These are phyloP conservation scores for Parauchenoglanis punctatus DNA, from an alignment of 2,797 vertebrate species.

Conservation along the genomic window DNA sequence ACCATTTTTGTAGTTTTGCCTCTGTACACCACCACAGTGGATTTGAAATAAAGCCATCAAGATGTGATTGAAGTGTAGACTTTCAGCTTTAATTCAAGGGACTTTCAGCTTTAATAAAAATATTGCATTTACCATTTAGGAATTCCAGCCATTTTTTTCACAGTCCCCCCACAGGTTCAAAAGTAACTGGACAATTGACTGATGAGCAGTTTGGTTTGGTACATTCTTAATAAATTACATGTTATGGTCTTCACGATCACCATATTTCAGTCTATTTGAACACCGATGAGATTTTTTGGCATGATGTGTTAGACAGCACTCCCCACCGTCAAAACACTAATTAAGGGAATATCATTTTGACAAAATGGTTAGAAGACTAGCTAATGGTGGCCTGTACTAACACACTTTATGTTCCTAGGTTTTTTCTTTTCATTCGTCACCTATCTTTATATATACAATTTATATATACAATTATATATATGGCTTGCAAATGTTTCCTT, in stretches of 20 bases:
- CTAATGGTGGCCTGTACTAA: neutral
- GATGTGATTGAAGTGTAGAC: no score
- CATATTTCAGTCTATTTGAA: neutral
- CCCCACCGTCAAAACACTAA: neutral
- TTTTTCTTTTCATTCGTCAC: neutral
- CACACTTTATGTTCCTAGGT: neutral
- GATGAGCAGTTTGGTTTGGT: neutral
- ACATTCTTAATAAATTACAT: neutral
- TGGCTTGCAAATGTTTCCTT: neutral
- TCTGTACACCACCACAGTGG: no score
- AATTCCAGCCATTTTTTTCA: no score
- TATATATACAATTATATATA: neutral
- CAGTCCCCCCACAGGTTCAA: no score
- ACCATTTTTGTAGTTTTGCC: no score
- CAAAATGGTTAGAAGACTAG: neutral
- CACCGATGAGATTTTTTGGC: neutral
- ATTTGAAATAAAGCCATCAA: no score
- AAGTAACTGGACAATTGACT: no score
- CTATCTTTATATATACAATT: neutral
- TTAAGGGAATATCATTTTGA: neutral
- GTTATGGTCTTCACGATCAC: neutral
- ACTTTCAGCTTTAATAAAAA: no score
- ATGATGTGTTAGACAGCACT: neutral
- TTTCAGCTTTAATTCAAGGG: neutral
- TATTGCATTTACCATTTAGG: no score